Evolutionary conservation across 2,113 vertebrate species (phyloP).

Genomic region (Tonatia bakeri): DNA sequence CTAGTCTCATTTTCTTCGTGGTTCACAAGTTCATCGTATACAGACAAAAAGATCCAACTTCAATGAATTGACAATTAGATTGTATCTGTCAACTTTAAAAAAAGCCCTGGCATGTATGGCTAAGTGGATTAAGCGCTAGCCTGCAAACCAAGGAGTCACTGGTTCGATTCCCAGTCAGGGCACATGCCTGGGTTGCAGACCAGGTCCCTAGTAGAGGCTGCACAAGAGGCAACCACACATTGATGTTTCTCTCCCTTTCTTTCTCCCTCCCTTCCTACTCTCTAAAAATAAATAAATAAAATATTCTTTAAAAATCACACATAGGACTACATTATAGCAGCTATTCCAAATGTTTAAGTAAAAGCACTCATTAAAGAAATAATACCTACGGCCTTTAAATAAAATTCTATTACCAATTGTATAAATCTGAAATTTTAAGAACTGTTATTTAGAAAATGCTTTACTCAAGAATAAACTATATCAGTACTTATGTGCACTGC

Average conservation of each 20-base stretch:
- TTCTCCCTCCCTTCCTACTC: no score
- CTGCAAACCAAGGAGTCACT: no score
- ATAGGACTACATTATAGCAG: conserved; percentile 18
- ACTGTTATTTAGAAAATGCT: conserved; percentile 73
- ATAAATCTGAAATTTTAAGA: conserved; percentile 69
- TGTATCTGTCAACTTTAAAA: conserved; percentile 14
- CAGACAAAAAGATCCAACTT: conserved; percentile 41
- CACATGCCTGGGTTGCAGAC: no score
- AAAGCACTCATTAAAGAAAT: conserved; percentile 62
- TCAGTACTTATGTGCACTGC: conserved; percentile 65
- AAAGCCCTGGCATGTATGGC: no score
- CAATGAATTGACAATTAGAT: conserved; percentile 1
- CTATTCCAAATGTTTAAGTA: conserved; percentile 54
- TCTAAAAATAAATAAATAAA: no score
- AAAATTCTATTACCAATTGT: conserved; percentile 75
- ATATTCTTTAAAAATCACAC: not conserved
- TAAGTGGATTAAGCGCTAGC: no score
- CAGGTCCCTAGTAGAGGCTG: no score
- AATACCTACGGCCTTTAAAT: conserved; percentile 69
- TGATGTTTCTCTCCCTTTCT: no score
- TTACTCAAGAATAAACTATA: conserved; percentile 52
- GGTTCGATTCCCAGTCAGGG: no score
- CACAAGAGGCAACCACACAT: no score
- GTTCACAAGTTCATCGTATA: conserved; percentile 20
- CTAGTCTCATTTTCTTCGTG: conserved; percentile 19